Conservation (phyloP, 2,797 vertebrate species). For the Lophotriccus pileatus region DNA sequence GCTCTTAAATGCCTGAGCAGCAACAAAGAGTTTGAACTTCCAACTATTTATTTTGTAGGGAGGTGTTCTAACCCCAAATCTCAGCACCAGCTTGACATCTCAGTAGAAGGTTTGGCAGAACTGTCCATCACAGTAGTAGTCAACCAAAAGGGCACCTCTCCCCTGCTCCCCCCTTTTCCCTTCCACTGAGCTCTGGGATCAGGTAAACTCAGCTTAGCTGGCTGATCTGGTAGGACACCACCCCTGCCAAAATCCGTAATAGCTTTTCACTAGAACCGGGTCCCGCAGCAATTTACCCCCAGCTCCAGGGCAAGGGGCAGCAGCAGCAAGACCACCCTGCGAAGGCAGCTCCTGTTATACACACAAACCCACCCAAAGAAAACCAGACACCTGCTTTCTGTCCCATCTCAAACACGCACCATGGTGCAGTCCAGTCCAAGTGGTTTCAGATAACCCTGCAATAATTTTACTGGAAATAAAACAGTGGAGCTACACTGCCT, state of each 20-base stretch:
- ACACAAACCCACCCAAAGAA: neutral
- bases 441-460: neutral
- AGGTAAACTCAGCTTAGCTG: neutral
- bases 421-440: neutral
- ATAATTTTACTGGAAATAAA: neutral
- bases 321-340: rapidly evolving
- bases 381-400: rapidly evolving
- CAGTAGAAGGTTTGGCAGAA: rapidly evolving
- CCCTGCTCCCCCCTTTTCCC: too few relatives aligned
- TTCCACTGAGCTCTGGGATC: rapidly evolving
- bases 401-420: neutral
- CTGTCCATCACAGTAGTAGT: neutral
- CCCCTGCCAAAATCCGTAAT: rapidly evolving
- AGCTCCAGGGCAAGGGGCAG: neutral
- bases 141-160: neutral
- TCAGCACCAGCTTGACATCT: rapidly evolving
- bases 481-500: neutral
- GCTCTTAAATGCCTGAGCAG: neutral
- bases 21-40: neutral
- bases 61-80: neutral
- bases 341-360: neutral
- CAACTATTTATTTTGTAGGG: neutral
- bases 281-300: neutral
- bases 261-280: neutral
- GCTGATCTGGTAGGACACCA: neutral